These are phyloP conservation scores for Oceanodroma tethys DNA, from an alignment of 2,113 vertebrate genomes.

Conservation along the genomic window DNA sequence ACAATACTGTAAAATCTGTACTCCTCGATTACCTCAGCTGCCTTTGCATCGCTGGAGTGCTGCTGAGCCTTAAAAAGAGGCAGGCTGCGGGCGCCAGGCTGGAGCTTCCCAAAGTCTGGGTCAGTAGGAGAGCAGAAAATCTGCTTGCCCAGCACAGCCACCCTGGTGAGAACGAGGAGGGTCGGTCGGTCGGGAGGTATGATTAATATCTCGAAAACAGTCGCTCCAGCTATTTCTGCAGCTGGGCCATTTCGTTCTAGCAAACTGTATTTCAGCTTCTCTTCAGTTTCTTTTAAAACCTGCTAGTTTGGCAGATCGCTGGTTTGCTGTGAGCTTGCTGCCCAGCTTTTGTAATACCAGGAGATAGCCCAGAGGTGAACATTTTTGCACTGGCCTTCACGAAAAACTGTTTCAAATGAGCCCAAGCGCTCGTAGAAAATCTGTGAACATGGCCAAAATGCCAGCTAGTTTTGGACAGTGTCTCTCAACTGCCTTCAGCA, in stretches of 20 bases:
- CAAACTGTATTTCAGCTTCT: neutral
- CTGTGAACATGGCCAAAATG: neutral
- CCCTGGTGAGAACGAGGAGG: neutral
- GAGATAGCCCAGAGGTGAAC: neutral
- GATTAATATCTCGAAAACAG: neutral
- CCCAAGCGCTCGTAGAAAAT: neutral
- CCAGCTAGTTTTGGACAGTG: neutral
- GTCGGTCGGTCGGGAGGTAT: neutral
- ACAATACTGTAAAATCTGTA: constrained; percentile 63
- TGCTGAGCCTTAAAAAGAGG: neutral
- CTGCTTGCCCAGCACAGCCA: constrained; percentile 1
- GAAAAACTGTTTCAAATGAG: neutral
- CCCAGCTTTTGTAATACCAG: neutral
- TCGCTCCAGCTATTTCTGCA: neutral
- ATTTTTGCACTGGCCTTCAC: neutral
- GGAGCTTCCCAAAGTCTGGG: neutral
- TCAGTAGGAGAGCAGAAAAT: neutral
- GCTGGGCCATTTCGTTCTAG: neutral
- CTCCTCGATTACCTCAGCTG: constrained; percentile 42
- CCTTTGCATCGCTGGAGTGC: neutral
- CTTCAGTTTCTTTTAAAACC: neutral
- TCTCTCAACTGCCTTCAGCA: neutral
- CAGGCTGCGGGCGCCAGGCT: neutral
- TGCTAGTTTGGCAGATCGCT: neutral
- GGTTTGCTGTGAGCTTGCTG: neutral